phyloP scores from a whole-genome alignment of 2,113 vertebrate species.

The Catharus fuscescens region DNA sequence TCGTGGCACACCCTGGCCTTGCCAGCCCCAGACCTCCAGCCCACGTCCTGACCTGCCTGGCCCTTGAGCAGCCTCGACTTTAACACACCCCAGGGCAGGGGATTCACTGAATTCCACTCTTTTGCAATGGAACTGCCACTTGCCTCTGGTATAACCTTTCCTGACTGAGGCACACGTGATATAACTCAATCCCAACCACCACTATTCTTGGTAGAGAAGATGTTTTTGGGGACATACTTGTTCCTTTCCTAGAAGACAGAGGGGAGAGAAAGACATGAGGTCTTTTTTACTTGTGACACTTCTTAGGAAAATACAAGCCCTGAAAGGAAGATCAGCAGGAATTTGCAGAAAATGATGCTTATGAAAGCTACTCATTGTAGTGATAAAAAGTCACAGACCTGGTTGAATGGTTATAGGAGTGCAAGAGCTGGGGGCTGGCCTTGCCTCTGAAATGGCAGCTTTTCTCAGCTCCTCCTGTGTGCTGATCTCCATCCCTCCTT shows the following conservation, averaged over 20 bases:
- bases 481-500: background rate
- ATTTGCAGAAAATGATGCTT: background rate
- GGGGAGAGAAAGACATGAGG: background rate
- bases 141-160: background rate
- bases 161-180: background rate
- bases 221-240: background rate
- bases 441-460: background rate
- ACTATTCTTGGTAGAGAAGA: background rate
- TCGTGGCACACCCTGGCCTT: background rate
- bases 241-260: background rate
- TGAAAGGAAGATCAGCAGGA: background rate
- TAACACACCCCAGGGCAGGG: background rate
- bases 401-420: background rate
- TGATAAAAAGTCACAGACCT: slow-evolving; percentile 16
- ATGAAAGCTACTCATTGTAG: background rate
- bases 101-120: background rate
- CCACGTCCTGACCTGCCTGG: background rate
- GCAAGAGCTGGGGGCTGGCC: background rate
- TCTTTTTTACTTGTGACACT: background rate
- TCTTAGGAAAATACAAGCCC: background rate
- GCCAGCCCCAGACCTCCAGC: background rate
- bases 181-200: background rate
- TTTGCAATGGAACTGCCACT: background rate
- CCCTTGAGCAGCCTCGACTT: fast-evolving
- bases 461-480: background rate